These are phyloP conservation scores for Riparia riparia DNA, from an alignment of 2,113 vertebrate genomes.

Conservation along the genomic window DNA sequence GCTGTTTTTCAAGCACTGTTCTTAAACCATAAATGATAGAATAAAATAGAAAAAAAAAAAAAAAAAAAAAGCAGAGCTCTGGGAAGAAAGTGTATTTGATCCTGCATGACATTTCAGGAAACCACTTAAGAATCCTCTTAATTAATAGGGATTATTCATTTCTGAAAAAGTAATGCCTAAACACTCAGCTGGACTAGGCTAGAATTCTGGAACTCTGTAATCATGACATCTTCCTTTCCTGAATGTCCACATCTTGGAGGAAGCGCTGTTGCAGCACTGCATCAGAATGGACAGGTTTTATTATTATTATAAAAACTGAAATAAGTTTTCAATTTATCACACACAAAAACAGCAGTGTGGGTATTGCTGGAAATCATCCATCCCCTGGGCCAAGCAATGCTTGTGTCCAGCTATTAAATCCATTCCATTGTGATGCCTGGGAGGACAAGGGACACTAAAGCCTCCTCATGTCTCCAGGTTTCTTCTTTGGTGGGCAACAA, in stretches of 20 bases:
- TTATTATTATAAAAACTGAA: not conserved
- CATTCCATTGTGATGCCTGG: no score
- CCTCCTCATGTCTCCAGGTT: not conserved
- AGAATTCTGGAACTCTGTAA: not conserved
- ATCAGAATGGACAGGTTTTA: not conserved
- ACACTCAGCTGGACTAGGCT: not conserved
- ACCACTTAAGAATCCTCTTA: not conserved
- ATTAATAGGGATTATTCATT: slow-evolving; percentile 24
- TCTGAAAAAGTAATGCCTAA: not conserved
- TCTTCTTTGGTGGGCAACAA: not conserved
- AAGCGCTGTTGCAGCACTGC: not conserved
- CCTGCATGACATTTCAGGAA: slow-evolving; percentile 1
- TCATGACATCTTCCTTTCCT: not conserved
- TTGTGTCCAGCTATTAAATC: not conserved
- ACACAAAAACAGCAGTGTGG: not conserved
- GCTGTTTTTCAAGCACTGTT: not conserved
- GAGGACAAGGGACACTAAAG: not conserved
- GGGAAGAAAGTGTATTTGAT: slow-evolving; percentile 16
- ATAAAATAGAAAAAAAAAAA: not conserved
- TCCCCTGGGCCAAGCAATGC: not conserved
- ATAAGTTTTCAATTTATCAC: not conserved
- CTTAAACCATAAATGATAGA: slow-evolving; percentile 14
- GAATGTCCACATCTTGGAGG: not conserved
- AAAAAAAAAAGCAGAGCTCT: not conserved
- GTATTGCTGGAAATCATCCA: not conserved